These are phyloP conservation scores for Aurelia sp. DNA, from an alignment of 30 jellyfish, hydroid and myxozoan species.

Conservation along the genomic window DNA sequence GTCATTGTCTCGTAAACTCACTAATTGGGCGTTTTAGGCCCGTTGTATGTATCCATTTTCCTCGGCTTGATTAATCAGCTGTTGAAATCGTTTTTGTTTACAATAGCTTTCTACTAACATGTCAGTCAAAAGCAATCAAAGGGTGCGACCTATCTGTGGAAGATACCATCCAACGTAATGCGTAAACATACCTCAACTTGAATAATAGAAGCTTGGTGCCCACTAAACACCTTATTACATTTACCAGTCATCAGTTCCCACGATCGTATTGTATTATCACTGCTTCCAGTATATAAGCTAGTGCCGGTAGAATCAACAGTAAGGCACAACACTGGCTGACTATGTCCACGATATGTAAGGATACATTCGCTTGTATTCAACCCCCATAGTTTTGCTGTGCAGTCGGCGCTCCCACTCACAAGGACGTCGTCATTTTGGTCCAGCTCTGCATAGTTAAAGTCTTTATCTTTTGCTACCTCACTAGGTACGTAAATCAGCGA, in stretches of 20 bases:
- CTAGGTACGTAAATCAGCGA: constrained; percentile 92
- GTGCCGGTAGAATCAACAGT: constrained; percentile 90
- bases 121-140: no score
- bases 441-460: constrained; percentile 79
- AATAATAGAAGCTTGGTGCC: constrained; percentile 87
- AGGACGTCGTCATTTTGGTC: constrained; percentile 83
- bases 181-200: constrained; percentile 78
- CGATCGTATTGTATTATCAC: constrained; percentile 80
- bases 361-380: constrained; percentile 80
- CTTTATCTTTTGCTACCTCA: constrained; percentile 70
- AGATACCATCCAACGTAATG: neutral
- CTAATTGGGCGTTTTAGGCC: no score
- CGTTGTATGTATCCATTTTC: no score
- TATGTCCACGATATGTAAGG: constrained; percentile 88
- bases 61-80: no score
- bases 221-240: constrained; percentile 60
- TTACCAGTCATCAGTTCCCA: constrained; percentile 93
- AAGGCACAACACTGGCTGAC: constrained; percentile 83
- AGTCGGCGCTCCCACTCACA: constrained; percentile 91
- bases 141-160: neutral
- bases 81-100: no score
- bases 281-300: constrained; percentile 89
- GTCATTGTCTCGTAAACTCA: no score
- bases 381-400: constrained; percentile 95
- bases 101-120: no score